Evolutionary conservation across 1,140 invertebrate species (phyloP), one percentile per base, ranked within the genome.

Genomic region (Trissolcus basalis): DNA sequence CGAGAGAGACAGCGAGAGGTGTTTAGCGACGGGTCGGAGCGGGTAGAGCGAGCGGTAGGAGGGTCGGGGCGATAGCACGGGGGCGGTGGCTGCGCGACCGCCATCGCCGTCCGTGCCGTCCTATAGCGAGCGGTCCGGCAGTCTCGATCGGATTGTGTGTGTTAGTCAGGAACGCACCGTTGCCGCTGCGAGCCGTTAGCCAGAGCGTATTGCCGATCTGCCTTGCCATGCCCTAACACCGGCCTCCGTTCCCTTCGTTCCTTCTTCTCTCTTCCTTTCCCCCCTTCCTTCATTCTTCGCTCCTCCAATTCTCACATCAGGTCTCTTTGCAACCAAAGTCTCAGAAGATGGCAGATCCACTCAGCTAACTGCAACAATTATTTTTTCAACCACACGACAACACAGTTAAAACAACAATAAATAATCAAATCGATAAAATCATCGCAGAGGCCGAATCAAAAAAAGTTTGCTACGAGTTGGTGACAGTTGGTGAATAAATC

Each of bases 191-290:
- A 72, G 77, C 79, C 80, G 81, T 78, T 83, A 83, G 79, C 81
- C 81, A 81, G 76, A 82, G 78, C 80, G 79, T 81, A 83, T 82
- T 82, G 79, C 82, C 82, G 81, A 74, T 77, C 79, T 78, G 80
- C 83, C 81, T 81, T 80, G 82, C 82, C 84, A 88, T 88, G 87
- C 82, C 87, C 84, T 87, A 87, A 80, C 83, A 81, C 81, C 82
- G 72, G 79, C 77, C 72, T 71, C 70, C 71, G 74, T 78, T 80
- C 61, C 77, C 77, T 75, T 79, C 76, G 43, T 77, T 80, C 81
- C 76, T 72, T 81, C 78, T 74, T 78, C 81, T 79, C 71, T 77
- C 78, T 77, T 81, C 79, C 77, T 76, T 83, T 81, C 77, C 64
- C 70, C 70, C 54, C 61, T 78, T 55, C 72, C 53, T 51, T 51